Evolutionary conservation across 2,113 vertebrate species (phyloP).

Genomic region (Diglossa brunneiventris): DNA sequence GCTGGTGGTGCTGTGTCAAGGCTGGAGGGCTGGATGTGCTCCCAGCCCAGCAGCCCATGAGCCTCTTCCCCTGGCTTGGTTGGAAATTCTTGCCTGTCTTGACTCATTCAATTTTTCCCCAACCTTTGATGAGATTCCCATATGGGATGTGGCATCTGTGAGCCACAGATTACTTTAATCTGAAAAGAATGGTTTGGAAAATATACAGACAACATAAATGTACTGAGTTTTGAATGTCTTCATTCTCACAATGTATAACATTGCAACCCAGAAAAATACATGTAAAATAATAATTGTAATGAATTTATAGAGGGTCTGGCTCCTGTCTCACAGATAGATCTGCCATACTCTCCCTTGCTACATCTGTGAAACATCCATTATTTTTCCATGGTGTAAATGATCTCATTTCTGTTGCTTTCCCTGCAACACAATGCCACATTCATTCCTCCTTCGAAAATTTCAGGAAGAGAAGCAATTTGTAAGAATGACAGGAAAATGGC

Average conservation of each 20-base stretch:
- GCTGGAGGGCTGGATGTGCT: not conserved
- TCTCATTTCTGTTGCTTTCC: not conserved
- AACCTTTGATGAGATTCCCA: not conserved
- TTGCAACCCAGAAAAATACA: not conserved
- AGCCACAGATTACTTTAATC: not conserved
- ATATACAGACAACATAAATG: not conserved
- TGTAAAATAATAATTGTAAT: not conserved
- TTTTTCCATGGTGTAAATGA: not conserved
- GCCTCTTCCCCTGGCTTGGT: not conserved
- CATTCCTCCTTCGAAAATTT: conserved; percentile 34
- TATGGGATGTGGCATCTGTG: not conserved
- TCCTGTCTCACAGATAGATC: not conserved
- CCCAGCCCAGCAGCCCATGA: not conserved
- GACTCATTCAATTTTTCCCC: not conserved
- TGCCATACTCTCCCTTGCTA: not conserved
- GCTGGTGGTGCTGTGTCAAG: not conserved
- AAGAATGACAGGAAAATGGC: conserved; percentile 52
- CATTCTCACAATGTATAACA: not conserved
- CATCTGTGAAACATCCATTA: not conserved
- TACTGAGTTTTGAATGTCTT: not conserved
- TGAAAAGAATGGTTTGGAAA: not conserved
- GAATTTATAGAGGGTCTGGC: not conserved
- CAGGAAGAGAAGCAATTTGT: conserved; percentile 45
- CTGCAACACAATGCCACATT: not conserved
- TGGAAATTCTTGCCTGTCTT: not conserved